Conservation (phyloP, 1,140 invertebrate genomes). For the Gyrodactylus salaris region DNA sequence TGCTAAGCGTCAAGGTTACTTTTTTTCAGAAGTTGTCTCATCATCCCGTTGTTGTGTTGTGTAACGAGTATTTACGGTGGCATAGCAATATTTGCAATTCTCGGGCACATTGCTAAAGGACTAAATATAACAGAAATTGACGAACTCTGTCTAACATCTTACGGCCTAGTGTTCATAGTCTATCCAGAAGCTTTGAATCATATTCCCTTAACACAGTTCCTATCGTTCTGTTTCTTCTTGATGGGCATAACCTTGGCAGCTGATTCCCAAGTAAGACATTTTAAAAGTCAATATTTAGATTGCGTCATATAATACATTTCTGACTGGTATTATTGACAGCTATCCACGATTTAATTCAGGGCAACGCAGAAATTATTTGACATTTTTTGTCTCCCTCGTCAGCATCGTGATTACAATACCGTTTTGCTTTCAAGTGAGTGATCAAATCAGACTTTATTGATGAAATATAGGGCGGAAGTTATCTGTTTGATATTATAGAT, state of each 20-base stretch:
- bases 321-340: too few relatives aligned
- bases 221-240: too few relatives aligned
- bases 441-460: too few relatives aligned
- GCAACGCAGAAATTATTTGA: constrained; percentile 5
- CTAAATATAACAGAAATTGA: constrained; percentile 2
- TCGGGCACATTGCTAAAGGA: constrained; percentile 9
- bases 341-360: too few relatives aligned
- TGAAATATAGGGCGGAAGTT: neutral
- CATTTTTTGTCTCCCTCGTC: neutral
- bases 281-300: too few relatives aligned
- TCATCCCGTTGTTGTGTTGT: constrained; percentile 8
- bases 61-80: constrained; percentile 10
- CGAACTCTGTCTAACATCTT: constrained; percentile 20
- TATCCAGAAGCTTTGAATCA: constrained; percentile 43
- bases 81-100: constrained; percentile 9
- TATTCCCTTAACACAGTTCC: too few relatives aligned
- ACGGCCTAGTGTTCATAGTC: constrained; percentile 40
- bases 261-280: too few relatives aligned
- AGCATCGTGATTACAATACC: constrained; percentile 6
- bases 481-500: neutral
- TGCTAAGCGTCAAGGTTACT: too few relatives aligned
- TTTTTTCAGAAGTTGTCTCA: constrained; percentile 6
- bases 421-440: constrained; percentile 7
- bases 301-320: too few relatives aligned
- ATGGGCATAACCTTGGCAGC: too few relatives aligned